A percentile compares a stretch with the other conserved stretches of the same genome.
phyloP scores from a whole-genome alignment of 2,888 invertebrate genomes.

The Clistopyga incitator region DNA sequence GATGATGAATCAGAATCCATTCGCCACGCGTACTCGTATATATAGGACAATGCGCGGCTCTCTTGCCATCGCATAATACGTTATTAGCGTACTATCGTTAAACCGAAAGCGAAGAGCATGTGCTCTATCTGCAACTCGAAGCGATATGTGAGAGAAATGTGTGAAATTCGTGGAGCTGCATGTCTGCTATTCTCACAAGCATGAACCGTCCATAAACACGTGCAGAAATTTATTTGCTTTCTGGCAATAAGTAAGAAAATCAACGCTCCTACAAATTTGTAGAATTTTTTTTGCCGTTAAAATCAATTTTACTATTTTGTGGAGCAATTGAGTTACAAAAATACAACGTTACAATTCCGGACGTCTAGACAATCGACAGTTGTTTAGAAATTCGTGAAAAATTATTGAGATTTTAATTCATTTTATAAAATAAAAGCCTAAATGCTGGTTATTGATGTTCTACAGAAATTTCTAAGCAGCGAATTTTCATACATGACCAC shows the following conservation, averaged over 20 bases:
- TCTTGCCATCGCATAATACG: conserved; percentile 46
- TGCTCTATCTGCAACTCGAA: not conserved
- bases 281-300: not conserved
- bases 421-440: no score
- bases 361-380: no score
- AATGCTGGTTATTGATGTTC: no score
- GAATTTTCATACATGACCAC: not conserved
- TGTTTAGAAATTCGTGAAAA: no score
- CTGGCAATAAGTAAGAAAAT: not conserved
- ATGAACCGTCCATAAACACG: not conserved
- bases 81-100: conserved; percentile 59
- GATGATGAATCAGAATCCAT: conserved; percentile 43
- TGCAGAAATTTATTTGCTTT: not conserved
- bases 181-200: not conserved
- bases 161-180: not conserved
- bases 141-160: not conserved
- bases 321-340: not conserved
- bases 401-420: no score
- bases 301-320: not conserved
- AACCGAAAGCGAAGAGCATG: conserved; percentile 14
- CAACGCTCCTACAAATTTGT: not conserved
- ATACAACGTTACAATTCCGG: not conserved
- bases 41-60: conserved; percentile 26
- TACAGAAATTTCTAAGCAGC: not conserved
- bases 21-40: conserved; percentile 29